Conservation (phyloP, 2,797 vertebrate species). For the Microchirus variegatus region DNA sequence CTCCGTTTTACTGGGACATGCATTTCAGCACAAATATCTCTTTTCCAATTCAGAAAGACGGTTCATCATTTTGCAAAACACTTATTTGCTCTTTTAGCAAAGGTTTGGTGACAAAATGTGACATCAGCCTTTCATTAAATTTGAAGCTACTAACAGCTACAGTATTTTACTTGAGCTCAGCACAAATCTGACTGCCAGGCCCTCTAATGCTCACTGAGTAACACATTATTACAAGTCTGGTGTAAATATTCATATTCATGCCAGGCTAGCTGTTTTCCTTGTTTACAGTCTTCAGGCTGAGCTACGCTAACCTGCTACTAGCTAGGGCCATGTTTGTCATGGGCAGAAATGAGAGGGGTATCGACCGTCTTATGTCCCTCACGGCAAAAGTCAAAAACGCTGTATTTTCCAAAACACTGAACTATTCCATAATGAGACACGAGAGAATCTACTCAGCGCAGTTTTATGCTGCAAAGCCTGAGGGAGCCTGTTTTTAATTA, state of each 20-base stretch:
- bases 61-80: neutral
- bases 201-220: neutral
- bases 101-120: neutral
- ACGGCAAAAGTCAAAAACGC: neutral
- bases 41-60: neutral
- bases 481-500: neutral
- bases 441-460: neutral
- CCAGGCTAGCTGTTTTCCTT: neutral
- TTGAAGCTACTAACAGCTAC: neutral
- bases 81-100: neutral
- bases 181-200: neutral
- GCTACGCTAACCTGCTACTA: neutral
- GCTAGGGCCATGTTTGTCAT: neutral
- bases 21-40: neutral
- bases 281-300: neutral
- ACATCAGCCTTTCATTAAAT: neutral
- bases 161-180: neutral
- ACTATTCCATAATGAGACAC: neutral
- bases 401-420: neutral
- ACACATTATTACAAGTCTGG: neutral
- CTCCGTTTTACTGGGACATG: constrained; percentile 1
- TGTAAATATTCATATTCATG: neutral
- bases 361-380: neutral
- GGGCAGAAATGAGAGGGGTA: neutral
- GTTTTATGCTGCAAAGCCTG: neutral